phyloP scores from a whole-genome alignment of 2,797 vertebrate species.

The Acridotheres tristis region DNA sequence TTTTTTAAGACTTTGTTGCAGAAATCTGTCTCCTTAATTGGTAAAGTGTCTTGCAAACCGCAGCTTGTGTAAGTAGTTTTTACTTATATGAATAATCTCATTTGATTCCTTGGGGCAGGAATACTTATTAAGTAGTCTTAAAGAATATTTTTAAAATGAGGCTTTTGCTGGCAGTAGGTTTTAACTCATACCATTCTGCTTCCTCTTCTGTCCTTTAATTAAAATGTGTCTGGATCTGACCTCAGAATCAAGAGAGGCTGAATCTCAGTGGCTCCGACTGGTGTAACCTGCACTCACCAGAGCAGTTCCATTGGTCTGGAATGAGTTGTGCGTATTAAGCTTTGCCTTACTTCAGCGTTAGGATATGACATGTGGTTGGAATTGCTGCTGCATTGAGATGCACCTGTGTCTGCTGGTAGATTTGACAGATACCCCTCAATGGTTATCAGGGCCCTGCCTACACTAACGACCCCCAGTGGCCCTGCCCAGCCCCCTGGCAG shows the following conservation, averaged over 20 bases:
- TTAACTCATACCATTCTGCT: background rate
- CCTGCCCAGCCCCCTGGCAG: background rate
- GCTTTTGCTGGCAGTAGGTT: slow-evolving; percentile 10
- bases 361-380: background rate
- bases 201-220: slow-evolving; percentile 24
- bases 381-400: background rate
- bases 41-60: background rate
- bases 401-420: background rate
- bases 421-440: fast-evolving
- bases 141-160: slow-evolving; percentile 38
- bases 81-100: slow-evolving; percentile 9
- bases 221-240: background rate
- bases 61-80: slow-evolving; percentile 29
- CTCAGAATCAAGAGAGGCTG: background rate
- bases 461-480: fast-evolving
- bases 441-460: fast-evolving
- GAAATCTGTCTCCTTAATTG: slow-evolving; percentile 1
- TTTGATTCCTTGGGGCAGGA: slow-evolving; percentile 37
- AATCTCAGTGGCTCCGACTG: background rate
- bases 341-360: background rate
- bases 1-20: background rate
- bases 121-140: slow-evolving; percentile 25
- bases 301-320: background rate
- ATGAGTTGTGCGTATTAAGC: background rate
- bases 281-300: background rate